Conservation (phyloP, 1,140 invertebrate genomes). For the Aphaenogaster ashmeadi region DNA sequence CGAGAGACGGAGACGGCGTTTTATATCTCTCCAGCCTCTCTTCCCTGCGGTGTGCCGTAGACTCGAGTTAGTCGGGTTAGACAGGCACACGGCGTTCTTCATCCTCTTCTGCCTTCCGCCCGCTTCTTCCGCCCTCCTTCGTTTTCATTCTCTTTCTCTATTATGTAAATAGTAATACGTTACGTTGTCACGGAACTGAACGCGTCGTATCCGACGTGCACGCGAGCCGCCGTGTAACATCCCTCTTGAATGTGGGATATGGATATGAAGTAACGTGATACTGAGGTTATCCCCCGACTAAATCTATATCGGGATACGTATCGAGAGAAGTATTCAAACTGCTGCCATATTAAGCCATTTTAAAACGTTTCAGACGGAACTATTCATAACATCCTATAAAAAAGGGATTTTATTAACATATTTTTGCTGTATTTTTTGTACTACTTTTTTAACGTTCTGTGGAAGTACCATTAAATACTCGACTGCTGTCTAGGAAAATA, state of each 20-base stretch:
- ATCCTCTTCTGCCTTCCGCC: slow-evolving; percentile 33
- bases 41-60: slow-evolving; percentile 60
- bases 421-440: slow-evolving; percentile 4
- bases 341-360: background rate
- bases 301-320: background rate
- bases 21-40: slow-evolving; percentile 69
- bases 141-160: slow-evolving; percentile 65
- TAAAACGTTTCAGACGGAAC: background rate
- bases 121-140: slow-evolving; percentile 8
- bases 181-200: slow-evolving; percentile 48
- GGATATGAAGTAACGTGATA: slow-evolving; percentile 31
- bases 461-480: background rate
- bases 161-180: slow-evolving; percentile 75
- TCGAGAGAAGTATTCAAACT: background rate
- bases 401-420: background rate
- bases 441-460: slow-evolving; percentile 1
- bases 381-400: background rate
- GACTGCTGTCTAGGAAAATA: background rate
- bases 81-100: slow-evolving; percentile 34
- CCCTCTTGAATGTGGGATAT: slow-evolving; percentile 30
- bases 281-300: background rate
- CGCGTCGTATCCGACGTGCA: slow-evolving; percentile 8
- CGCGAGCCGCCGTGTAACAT: slow-evolving; percentile 37
- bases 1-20: slow-evolving; percentile 59
- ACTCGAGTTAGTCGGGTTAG: slow-evolving; percentile 67